phyloP scores from a whole-genome alignment of 2,113 vertebrate species.

The Erythrolamprus reginae region DNA sequence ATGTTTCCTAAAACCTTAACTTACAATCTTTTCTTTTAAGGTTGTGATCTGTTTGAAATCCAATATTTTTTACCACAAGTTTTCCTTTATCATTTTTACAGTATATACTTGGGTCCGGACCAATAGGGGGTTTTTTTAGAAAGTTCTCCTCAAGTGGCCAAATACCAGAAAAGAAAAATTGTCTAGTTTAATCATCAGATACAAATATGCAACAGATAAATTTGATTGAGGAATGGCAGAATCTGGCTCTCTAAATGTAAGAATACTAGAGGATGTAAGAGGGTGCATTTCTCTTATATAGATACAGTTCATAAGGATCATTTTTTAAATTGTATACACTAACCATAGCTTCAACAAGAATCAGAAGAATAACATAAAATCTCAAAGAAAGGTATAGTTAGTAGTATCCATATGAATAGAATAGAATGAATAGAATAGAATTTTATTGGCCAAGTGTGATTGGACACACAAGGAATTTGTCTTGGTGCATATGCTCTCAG shows the following conservation, averaged over 20 bases:
- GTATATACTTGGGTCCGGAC: background rate
- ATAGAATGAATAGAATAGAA: too few relatives aligned
- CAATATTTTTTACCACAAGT: background rate
- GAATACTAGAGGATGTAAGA: background rate
- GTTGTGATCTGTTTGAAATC: background rate
- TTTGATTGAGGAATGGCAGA: background rate
- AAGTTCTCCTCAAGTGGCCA: slow-evolving; percentile 14
- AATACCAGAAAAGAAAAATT: background rate
- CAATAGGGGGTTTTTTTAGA: slow-evolving; percentile 1
- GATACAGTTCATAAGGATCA: background rate
- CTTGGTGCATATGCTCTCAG: too few relatives aligned
- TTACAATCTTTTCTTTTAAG: background rate
- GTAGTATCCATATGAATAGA: background rate
- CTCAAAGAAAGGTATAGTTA: background rate
- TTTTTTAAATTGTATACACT: background rate
- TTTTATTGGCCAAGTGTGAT: too few relatives aligned
- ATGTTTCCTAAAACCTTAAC: slow-evolving; percentile 12
- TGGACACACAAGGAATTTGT: too few relatives aligned
- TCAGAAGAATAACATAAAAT: background rate
- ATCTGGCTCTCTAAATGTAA: background rate
- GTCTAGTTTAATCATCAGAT: background rate
- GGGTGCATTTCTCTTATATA: background rate
- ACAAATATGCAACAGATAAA: background rate
- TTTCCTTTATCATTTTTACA: slow-evolving; percentile 11
- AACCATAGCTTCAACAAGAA: background rate